Evolutionary conservation across 2,888 invertebrate species (phyloP).

Genomic region (Rugalucina vietnamica): DNA sequence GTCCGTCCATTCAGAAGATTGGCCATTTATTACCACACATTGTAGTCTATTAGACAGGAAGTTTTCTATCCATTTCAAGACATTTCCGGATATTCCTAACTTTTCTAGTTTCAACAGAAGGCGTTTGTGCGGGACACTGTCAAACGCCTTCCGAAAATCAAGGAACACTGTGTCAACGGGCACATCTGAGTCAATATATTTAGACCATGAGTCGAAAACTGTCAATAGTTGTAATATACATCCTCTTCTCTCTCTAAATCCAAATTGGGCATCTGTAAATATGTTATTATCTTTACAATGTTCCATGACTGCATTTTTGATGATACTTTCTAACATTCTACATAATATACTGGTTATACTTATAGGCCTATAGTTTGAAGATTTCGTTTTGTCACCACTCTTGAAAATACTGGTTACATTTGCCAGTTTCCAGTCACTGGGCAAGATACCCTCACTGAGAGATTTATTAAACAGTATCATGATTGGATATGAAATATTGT

Average conservation of each 20-base stretch:
- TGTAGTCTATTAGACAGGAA: not conserved
- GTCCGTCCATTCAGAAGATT: conserved; percentile 13
- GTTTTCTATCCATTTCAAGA: conserved; percentile 2
- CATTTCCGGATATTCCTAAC: not conserved
- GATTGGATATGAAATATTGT: not conserved
- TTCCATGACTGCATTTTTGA: not conserved
- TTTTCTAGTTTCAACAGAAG: not conserved
- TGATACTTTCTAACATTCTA: not conserved
- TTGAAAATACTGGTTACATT: not conserved
- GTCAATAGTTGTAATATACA: conserved; percentile 13
- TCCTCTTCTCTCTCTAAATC: conserved; percentile 7
- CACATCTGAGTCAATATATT: not conserved
- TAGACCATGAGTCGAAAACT: not conserved
- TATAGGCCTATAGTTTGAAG: not conserved
- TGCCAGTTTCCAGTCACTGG: not conserved
- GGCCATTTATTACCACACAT: not conserved
- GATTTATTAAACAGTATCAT: not conserved
- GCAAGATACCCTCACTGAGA: not conserved
- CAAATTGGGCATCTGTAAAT: not conserved
- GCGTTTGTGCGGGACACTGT: conserved; percentile 12
- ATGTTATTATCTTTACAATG: not conserved
- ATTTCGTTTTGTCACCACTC: not conserved
- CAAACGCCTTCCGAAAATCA: conserved; percentile 9
- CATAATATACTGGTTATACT: not conserved
- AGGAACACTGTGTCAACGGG: not conserved